These are phyloP conservation scores for Cephus pulcher DNA, from an alignment of 2,888 invertebrate species.

Conservation along the genomic window DNA sequence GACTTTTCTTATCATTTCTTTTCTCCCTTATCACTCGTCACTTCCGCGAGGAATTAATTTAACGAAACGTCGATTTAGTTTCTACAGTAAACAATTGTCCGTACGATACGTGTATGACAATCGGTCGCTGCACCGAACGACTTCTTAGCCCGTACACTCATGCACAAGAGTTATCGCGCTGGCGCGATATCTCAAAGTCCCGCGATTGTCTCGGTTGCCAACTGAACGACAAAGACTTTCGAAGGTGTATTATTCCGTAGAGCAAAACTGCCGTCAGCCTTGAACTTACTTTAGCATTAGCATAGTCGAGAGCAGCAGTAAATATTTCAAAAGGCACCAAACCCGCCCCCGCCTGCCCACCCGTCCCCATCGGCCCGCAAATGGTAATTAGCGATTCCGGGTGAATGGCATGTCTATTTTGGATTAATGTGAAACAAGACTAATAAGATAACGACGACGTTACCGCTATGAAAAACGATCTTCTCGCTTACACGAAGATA, in stretches of 20 bases:
- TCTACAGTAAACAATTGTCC: not conserved
- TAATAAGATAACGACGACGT: not conserved
- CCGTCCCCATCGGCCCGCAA: not conserved
- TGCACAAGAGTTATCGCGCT: not conserved
- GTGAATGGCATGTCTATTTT: not conserved
- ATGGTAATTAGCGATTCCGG: not conserved
- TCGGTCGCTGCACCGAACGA: not conserved
- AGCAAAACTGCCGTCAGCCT: not conserved
- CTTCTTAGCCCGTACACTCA: not conserved
- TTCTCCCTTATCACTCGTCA: not conserved
- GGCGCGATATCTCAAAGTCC: not conserved
- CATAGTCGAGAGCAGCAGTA: not conserved
- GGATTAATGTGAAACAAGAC: not conserved
- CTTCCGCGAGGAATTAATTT: not conserved
- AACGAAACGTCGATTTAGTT: not conserved
- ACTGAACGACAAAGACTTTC: not conserved
- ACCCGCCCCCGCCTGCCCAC: not conserved
- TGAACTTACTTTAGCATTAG: not conserved
- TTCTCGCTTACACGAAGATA: not conserved
- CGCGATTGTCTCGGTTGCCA: not conserved
- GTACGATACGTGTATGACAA: not conserved
- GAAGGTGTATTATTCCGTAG: not conserved
- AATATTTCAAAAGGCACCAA: not conserved
- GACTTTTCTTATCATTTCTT: not conserved
- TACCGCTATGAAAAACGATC: not conserved